Conservation (phyloP, 1,140 invertebrate genomes). For the Eupristina koningsbergeri region DNA sequence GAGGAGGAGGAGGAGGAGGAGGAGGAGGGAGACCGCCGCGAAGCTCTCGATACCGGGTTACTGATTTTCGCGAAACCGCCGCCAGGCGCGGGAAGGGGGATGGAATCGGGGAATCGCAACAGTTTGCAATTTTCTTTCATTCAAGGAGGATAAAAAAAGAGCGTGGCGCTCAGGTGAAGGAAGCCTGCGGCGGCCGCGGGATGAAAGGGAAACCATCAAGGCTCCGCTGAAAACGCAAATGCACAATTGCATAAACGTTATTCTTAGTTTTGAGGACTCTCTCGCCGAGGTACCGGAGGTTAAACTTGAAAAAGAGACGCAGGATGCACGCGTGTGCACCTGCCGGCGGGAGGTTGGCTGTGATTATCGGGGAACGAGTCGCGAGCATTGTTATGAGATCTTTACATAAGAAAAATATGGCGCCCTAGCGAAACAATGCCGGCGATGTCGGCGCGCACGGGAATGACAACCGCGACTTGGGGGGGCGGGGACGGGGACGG, state of each 20-base stretch:
- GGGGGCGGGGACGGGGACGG: background rate
- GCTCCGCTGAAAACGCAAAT: conserved; percentile 10
- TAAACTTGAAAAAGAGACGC: conserved; percentile 31
- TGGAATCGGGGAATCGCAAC: background rate
- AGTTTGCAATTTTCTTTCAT: background rate
- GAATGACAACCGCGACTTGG: background rate
- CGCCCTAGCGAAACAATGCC: too few relatives aligned
- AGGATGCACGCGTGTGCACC: conserved; percentile 28
- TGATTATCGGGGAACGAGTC: conserved; percentile 58
- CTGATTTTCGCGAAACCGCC: background rate
- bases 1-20: too few relatives aligned
- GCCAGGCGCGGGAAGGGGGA: background rate
- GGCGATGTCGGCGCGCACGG: conserved; percentile 59
- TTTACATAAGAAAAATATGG: conserved; percentile 70
- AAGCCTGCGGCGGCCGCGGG: conserved; percentile 15
- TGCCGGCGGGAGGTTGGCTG: conserved; percentile 54
- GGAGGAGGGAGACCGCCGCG: too few relatives aligned
- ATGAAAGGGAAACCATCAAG: conserved; percentile 41
- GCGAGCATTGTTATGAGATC: conserved; percentile 62
- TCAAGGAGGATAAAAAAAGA: conserved; percentile 29
- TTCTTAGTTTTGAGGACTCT: conserved; percentile 48
- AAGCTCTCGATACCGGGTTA: background rate
- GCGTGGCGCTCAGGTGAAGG: conserved; percentile 16
- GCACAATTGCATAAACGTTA: conserved; percentile 47
- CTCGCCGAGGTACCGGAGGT: conserved; percentile 41